Base-by-base conservation (phyloP, 23 tunicate species). In the Trididemnum miniatum region DNA sequence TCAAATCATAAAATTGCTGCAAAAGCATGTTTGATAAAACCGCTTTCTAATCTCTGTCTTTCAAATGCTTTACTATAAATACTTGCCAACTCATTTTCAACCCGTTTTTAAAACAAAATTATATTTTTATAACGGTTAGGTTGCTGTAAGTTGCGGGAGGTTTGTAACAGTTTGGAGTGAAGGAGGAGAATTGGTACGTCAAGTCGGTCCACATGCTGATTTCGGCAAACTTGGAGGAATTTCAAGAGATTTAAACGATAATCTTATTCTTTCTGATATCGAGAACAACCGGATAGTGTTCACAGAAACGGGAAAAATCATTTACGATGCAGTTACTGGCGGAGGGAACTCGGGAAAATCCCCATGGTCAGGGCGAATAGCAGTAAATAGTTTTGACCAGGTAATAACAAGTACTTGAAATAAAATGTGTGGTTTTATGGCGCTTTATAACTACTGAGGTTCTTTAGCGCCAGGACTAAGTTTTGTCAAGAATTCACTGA, bases 181-280 rank as follows among this genome's bases (percentile, higher is more conserved):
- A 39, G 83, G 39, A 15, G 92, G 92, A 20, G 76, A 88, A 52
- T 66, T 74, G 38, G 34, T 82, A 2, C 65, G 86, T 5, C 85
- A 88, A 67, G 33, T 81, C 28, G 92, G 92, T 34, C 92, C 92
- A 0, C 75, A 65, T 35, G 50, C 86, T 4, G 87, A 82, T 30
- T 77, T 88, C 34, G 92, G 92, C 3, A 88, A 82, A 67, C 64
- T 88, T 33, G 86, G 86, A 50, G 92, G 87, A 65, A 52, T 88
- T 0, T 77, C 92, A 0, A 26, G 25, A 5, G 92, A 82, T 65
- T 76, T 81, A n/a, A 51, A 77, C 28, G 87, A 35, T 20, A 76
- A 77, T 20, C 34, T 88, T 27, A 51, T 82, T 24, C 23, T 88
- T 24, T 73, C 87, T 31, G 92, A 88, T 59, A 51, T 82, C 28